Conservation (phyloP, 2,888 invertebrate species). For the Yponomeuta cagnagella region DNA sequence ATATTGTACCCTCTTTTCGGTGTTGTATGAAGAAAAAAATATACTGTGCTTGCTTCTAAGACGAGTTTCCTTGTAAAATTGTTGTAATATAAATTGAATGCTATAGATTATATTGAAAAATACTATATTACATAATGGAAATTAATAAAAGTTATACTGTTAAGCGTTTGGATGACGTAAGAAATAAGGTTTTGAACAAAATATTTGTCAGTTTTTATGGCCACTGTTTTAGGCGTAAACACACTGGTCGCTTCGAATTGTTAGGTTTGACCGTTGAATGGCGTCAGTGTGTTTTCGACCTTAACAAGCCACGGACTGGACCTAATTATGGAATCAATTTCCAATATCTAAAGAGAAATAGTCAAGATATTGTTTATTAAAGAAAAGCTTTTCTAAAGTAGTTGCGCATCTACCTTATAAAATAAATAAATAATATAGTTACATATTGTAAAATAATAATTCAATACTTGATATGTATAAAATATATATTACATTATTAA, state of each 20-base stretch:
- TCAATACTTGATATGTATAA: not conserved
- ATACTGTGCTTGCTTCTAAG: not conserved
- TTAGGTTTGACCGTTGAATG: not conserved
- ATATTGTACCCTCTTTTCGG: not conserved
- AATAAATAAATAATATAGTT: not conserved
- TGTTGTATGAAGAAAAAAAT: not conserved
- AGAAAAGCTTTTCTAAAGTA: not conserved
- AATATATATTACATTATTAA: not conserved
- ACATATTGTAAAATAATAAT: constrained; percentile 2
- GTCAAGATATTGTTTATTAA: not conserved
- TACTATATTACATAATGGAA: not conserved
- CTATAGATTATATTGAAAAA: not conserved
- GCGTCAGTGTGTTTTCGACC: not conserved
- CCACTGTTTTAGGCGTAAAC: not conserved
- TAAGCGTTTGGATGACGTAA: not conserved
- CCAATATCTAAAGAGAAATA: not conserved
- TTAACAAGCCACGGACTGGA: not conserved
- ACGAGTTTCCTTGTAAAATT: not conserved
- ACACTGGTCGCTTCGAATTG: not conserved
- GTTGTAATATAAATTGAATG: not conserved
- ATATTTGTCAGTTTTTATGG: not conserved
- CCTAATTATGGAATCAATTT: not conserved
- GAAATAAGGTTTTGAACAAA: not conserved
- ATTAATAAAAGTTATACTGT: not conserved
- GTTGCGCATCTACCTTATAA: not conserved